phyloP scores from a whole-genome alignment of 2,113 vertebrate genomes.

The Diadophis punctatus region DNA sequence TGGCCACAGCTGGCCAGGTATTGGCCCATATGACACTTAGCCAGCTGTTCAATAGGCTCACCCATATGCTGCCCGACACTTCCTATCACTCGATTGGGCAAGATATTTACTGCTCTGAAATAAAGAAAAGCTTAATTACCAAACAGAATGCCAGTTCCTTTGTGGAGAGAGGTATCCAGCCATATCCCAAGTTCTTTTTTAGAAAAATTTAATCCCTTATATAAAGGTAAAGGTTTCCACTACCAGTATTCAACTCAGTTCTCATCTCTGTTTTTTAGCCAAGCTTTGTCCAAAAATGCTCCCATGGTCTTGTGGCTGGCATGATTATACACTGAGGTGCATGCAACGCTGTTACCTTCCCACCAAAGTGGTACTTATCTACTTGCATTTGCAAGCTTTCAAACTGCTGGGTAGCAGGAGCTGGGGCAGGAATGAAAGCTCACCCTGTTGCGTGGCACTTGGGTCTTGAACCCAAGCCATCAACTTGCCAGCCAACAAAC shows the following conservation, averaged over 20 bases:
- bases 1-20: conserved; percentile 88
- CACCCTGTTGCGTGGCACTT: not conserved
- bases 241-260: not conserved
- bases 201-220: not conserved
- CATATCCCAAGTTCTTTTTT: not conserved
- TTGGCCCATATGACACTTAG: conserved; percentile 68
- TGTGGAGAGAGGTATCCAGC: no score
- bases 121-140: not conserved
- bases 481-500: not conserved
- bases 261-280: not conserved
- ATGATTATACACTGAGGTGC: not conserved
- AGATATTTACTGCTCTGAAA: conserved; percentile 82
- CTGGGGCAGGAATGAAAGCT: not conserved
- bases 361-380: not conserved
- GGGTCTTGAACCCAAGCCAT: not conserved
- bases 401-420: not conserved
- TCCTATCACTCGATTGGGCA: conserved; percentile 91
- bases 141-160: not conserved
- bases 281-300: not conserved
- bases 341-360: not conserved
- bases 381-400: not conserved
- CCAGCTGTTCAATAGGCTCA: conserved; percentile 87
- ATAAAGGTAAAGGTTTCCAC: not conserved
- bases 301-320: not conserved
- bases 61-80: conserved; percentile 86